Evolutionary conservation across 2,888 invertebrate genomes (phyloP).

Genomic region (Dicyrtomina minuta): DNA sequence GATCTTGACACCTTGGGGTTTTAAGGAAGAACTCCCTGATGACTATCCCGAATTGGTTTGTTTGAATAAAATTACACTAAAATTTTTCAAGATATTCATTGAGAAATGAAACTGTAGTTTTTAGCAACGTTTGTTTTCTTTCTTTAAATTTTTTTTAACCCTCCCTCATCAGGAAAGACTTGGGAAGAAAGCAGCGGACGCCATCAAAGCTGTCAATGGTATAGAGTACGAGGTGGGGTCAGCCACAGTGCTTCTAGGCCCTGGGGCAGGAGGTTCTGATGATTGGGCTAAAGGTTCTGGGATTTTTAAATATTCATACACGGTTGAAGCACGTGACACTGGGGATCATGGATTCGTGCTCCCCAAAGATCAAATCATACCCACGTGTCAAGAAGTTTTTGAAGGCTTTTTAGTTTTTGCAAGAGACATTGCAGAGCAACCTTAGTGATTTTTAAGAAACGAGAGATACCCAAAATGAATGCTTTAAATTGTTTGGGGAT

Average conservation of each 20-base stretch:
- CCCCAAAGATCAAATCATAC: constrained; percentile 72
- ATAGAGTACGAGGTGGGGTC: constrained; percentile 64
- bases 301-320: constrained; percentile 57
- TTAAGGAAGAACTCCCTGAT: too few species aligned
- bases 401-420: constrained; percentile 58
- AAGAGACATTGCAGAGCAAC: too few species aligned
- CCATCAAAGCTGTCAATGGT: constrained; percentile 65
- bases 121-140: too few species aligned
- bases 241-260: constrained; percentile 53
- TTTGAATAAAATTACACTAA: too few species aligned
- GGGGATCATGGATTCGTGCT: constrained; percentile 77
- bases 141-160: too few species aligned
- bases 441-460: too few species aligned
- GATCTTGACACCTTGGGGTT: too few species aligned
- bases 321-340: constrained; percentile 70
- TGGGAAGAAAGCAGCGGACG: constrained; percentile 54
- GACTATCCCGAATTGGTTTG: too few species aligned
- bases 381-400: constrained; percentile 75
- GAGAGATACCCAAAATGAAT: too few species aligned
- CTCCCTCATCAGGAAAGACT: constrained; percentile 21
- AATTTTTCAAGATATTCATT: too few species aligned
- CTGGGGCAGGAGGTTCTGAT: constrained; percentile 50
- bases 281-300: constrained; percentile 54
- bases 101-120: too few species aligned
- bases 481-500: too few species aligned